Percentiles rank a stretch among this genome's conserved stretches.
phyloP scores from a whole-genome alignment of 2,797 vertebrate genomes.

The Pangasius krempfi region DNA sequence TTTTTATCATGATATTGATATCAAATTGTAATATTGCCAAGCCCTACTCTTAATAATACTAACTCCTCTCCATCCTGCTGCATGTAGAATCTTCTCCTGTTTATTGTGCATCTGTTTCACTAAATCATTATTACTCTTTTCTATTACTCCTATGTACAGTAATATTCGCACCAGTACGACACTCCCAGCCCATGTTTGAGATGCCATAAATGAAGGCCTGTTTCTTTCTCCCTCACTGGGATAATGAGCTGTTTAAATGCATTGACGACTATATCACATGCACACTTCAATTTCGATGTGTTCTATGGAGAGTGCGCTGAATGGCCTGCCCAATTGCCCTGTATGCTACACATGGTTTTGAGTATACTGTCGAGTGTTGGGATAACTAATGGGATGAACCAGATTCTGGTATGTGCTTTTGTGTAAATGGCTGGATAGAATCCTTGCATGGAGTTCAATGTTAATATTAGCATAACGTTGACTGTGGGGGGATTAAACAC shows the following conservation, averaged over 20 bases:
- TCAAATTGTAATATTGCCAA: background rate
- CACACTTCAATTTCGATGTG: background rate
- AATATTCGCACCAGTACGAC: background rate
- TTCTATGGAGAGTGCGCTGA: background rate
- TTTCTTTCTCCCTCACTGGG: background rate
- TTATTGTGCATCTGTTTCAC: background rate
- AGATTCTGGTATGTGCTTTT: slow-evolving; percentile 3
- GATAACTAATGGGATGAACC: slow-evolving; percentile 20
- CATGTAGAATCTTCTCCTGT: background rate
- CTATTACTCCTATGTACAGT: background rate
- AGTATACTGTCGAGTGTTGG: background rate
- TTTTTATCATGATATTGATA: background rate
- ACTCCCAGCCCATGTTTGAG: background rate
- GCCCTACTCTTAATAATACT: background rate
- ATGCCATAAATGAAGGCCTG: background rate
- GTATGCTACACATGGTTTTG: background rate
- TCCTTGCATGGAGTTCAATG: slow-evolving; percentile 14
- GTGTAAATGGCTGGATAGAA: slow-evolving; percentile 10
- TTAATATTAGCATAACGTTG: slow-evolving; percentile 32
- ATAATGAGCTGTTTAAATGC: slow-evolving; percentile 73
- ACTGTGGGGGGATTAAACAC: background rate
- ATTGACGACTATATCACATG: slow-evolving; percentile 62
- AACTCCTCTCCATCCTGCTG: background rate
- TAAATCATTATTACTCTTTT: background rate
- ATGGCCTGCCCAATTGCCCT: background rate